Percentiles rank a stretch among this genome's conserved stretches.
Evolutionary conservation across 2,113 vertebrate genomes (phyloP).

Genomic region (Egretta garzetta): DNA sequence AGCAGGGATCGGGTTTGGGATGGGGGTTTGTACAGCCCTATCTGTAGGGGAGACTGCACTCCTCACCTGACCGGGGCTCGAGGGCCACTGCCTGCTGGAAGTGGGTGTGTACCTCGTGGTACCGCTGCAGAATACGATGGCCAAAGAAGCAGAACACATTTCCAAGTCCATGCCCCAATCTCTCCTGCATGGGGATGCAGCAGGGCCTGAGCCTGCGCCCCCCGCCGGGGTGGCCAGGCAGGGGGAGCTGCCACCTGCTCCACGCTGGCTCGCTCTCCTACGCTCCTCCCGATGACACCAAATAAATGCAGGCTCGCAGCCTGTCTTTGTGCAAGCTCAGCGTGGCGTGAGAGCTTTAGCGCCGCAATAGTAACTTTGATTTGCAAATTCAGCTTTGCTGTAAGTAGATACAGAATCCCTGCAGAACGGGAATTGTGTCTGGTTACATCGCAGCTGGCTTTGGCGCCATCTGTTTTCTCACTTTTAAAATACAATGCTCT

Average conservation of each 20-base stretch:
- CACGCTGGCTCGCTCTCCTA: background rate
- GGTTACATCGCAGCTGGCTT: background rate
- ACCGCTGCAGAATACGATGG: background rate
- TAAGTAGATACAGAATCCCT: background rate
- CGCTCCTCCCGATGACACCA: background rate
- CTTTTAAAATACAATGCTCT: background rate
- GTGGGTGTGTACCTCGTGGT: accelerated
- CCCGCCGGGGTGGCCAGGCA: accelerated
- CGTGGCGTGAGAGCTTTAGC: background rate
- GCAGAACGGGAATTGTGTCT: background rate
- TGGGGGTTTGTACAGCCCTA: background rate
- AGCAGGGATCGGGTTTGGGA: background rate
- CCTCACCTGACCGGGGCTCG: accelerated
- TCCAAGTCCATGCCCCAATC: background rate
- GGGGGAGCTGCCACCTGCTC: conserved; percentile 1
- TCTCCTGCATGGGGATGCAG: background rate
- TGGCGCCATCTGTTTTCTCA: background rate
- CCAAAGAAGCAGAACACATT: background rate
- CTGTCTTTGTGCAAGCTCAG: background rate
- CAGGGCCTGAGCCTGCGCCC: background rate
- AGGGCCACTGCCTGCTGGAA: accelerated
- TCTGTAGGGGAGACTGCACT: background rate
- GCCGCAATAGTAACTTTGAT: conserved; percentile 25
- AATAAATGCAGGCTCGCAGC: background rate
- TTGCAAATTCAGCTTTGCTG: conserved; percentile 13